Percentiles rank a stretch among this genome's conserved stretches.
These are phyloP conservation scores for Neomicropteryx cornuta DNA, from an alignment of 1,140 invertebrate genomes.

Conservation along the genomic window DNA sequence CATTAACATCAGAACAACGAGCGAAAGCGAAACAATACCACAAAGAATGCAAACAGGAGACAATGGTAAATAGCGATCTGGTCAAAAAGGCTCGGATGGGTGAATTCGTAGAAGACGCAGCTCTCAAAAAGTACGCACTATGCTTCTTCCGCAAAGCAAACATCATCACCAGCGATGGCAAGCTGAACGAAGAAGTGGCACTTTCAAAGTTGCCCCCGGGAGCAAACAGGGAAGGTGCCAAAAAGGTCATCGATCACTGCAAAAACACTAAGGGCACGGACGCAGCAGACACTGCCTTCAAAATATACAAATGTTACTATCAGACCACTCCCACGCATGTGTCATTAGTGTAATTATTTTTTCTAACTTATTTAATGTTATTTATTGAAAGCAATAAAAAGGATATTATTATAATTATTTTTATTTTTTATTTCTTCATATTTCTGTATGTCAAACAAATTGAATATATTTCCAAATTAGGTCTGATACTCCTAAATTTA, in stretches of 20 bases:
- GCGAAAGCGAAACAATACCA: slow-evolving; percentile 13
- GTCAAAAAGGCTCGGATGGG: slow-evolving; percentile 24
- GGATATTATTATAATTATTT: not conserved
- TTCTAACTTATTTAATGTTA: slow-evolving; percentile 8
- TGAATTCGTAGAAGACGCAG: slow-evolving; percentile 19
- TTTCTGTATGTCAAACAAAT: too few relatives aligned
- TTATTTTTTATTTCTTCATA: not conserved
- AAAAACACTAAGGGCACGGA: slow-evolving; percentile 20
- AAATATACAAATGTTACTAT: slow-evolving; percentile 39
- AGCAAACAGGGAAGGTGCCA: slow-evolving; percentile 18
- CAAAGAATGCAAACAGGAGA: slow-evolving; percentile 19
- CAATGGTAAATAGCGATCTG: slow-evolving; percentile 18
- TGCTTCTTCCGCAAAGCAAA: slow-evolving; percentile 24
- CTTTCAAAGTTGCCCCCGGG: slow-evolving; percentile 20
- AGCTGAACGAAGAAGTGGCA: slow-evolving; percentile 21
- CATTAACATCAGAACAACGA: slow-evolving; percentile 13
- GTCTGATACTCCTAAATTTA: too few relatives aligned
- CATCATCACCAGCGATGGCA: slow-evolving; percentile 21
- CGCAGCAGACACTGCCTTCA: slow-evolving; percentile 31
- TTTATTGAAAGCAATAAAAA: not conserved
- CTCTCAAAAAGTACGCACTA: slow-evolving; percentile 21
- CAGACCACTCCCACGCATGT: slow-evolving; percentile 20
- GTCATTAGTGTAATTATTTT: too few relatives aligned
- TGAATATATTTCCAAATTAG: too few relatives aligned
- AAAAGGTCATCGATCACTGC: slow-evolving; percentile 19